A percentile compares a stretch with the other conserved stretches of the same genome.
Conservation (phyloP, 2,797 vertebrate genomes). For the Buphagus erythrorhynchus region DNA sequence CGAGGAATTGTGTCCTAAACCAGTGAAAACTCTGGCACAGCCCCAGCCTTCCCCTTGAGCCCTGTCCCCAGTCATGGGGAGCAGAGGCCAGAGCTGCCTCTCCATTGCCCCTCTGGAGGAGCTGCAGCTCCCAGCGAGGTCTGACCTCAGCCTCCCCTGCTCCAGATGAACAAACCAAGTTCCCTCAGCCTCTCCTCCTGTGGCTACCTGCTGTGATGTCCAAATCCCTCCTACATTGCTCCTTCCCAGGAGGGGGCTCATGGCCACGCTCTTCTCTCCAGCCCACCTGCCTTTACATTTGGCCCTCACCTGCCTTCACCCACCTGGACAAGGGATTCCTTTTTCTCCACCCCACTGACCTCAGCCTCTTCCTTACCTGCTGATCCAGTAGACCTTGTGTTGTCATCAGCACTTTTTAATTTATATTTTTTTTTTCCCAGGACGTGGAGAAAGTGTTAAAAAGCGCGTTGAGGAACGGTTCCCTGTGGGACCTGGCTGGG, state of each 20-base stretch:
- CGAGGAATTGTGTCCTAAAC: not conserved
- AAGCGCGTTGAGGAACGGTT: not conserved
- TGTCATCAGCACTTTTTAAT: not conserved
- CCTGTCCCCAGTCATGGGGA: not conserved
- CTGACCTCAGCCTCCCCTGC: not conserved
- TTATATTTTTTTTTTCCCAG: no score
- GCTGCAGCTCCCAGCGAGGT: not conserved
- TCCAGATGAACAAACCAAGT: not conserved
- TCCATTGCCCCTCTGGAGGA: not conserved
- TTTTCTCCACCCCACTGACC: not conserved
- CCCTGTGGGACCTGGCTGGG: conserved; percentile 15
- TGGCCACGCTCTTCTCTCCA: accelerated
- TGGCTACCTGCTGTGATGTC: not conserved
- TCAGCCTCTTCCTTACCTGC: not conserved
- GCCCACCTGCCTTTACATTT: not conserved
- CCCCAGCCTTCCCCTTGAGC: not conserved
- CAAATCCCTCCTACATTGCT: not conserved
- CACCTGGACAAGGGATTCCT: not conserved
- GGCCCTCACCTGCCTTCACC: not conserved
- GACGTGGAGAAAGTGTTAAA: not conserved
- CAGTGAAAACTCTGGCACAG: not conserved
- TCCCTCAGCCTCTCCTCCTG: not conserved
- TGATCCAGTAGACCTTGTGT: not conserved
- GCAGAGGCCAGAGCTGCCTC: not conserved
- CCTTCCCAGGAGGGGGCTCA: not conserved